Base-by-base conservation (phyloP, 2,888 invertebrate genomes). In the Anarsia innoxiella region DNA sequence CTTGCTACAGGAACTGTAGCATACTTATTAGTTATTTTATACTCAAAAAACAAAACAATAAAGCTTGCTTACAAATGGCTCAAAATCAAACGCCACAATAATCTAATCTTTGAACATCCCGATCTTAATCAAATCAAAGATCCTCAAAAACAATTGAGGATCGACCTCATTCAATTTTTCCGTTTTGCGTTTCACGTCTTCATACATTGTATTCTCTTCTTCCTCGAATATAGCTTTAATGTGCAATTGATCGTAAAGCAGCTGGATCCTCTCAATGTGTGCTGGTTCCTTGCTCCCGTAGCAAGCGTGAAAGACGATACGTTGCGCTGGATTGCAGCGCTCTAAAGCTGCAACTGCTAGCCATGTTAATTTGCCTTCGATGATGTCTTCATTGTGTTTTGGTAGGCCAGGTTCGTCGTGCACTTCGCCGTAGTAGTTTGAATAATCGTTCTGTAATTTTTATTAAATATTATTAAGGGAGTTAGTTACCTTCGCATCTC, bases 321-420 rank as follows among this genome's bases (percentile, higher is more conserved):
- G 86, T 61, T 95, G 94, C 5, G 86, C 73, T 0, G 87, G 76
- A 31, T 84, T 88, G 8, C 89, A 90, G 26, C 89, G 82, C 69
- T 93, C 89, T 52, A 95, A 79, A 26, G 95, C 93, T 31, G 90
- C 88, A 23, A 95, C 93, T 0, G 93, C 89, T 28, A 96, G 76
- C 98, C 97, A 98, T 0, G 94, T 89, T 66, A 97, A 97, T 73
- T 97, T 97, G 25, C 95, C 95, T 59, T 96, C 94, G 41, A 69
- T 68, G 2, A 76, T 75, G 40, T 73, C 71, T 1, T 64, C 68
- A 1, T 70, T 66, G 0, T 44, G 49, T 46, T 69, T 68, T 0
- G 66, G 66, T 2, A 58, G 64, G 1, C 63, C 15, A 1, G 9
- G 11, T 6, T 15, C 26, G 11, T 95, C 96, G 66, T 90, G 97